Evolutionary conservation across 2,888 invertebrate species (phyloP).

Genomic region (Macrosiphum euphorbiae): DNA sequence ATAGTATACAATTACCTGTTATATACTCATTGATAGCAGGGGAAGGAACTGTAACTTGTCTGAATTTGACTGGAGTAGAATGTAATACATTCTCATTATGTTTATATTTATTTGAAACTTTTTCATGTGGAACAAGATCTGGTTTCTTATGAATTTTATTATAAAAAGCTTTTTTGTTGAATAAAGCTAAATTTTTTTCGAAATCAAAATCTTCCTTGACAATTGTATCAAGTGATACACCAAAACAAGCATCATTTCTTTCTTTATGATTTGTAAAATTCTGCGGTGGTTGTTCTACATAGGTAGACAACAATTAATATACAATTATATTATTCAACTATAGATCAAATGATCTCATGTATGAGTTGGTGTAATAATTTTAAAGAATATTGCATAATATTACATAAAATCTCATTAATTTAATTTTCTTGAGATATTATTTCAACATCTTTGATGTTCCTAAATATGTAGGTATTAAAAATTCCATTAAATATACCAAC

Average conservation of each 20-base stretch:
- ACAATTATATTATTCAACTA: background rate
- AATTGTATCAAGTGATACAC: slow-evolving; percentile 78
- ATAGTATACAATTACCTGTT: slow-evolving; percentile 71
- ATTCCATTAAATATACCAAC: slow-evolving; percentile 68
- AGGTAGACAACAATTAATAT: background rate
- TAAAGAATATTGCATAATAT: background rate
- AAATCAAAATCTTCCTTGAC: slow-evolving; percentile 89
- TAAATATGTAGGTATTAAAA: background rate
- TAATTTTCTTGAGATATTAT: background rate
- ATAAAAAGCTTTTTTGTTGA: slow-evolving; percentile 78
- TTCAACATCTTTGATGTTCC: background rate
- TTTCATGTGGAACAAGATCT: slow-evolving; percentile 75
- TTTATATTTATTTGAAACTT: slow-evolving; percentile 75
- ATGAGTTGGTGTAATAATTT: background rate
- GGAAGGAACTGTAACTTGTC: slow-evolving; percentile 81
- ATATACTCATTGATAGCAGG: slow-evolving; percentile 77
- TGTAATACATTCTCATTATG: slow-evolving; percentile 90
- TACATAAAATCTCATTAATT: background rate
- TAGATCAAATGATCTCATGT: background rate
- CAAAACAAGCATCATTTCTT: slow-evolving; percentile 84
- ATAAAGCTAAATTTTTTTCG: slow-evolving; percentile 92
- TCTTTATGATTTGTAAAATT: slow-evolving; percentile 68
- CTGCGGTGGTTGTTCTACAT: slow-evolving; percentile 67
- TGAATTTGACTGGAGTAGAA: slow-evolving; percentile 74
- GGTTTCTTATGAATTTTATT: slow-evolving; percentile 69